phyloP scores from a whole-genome alignment of 1,140 invertebrate genomes.

The Zaprionus taronus region DNA sequence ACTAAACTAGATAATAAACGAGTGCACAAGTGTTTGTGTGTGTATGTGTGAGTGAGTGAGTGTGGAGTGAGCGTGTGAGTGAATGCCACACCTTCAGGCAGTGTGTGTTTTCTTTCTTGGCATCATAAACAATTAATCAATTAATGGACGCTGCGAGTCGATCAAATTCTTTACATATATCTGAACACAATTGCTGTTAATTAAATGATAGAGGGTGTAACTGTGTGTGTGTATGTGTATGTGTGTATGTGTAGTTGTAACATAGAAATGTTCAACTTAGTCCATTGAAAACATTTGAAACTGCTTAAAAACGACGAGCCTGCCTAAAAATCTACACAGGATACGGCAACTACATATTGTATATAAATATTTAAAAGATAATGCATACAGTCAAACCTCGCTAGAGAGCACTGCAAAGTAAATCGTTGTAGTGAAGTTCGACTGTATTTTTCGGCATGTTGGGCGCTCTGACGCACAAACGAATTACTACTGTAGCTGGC shows the following conservation, averaged over 20 bases:
- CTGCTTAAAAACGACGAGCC: constrained; percentile 45
- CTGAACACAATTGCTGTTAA: constrained; percentile 66
- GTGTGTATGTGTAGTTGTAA: constrained; percentile 37
- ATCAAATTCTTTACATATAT: constrained; percentile 31
- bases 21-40: background rate
- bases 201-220: constrained; percentile 25
- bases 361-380: constrained; percentile 49
- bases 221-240: constrained; percentile 4
- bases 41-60: constrained; percentile 11
- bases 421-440: background rate
- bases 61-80: constrained; percentile 5
- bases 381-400: constrained; percentile 7
- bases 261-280: constrained; percentile 75
- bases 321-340: constrained; percentile 40
- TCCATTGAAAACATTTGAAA: constrained; percentile 72
- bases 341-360: constrained; percentile 39
- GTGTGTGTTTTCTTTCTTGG: constrained; percentile 44
- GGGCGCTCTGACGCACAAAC: constrained; percentile 39
- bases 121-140: constrained; percentile 25
- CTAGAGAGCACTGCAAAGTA: background rate
- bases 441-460: background rate
- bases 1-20: constrained; percentile 4
- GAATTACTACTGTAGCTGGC: constrained; percentile 50
- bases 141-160: constrained; percentile 36
- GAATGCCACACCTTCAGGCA: constrained; percentile 54